These are phyloP conservation scores for Drosophila serrata DNA, from an alignment of 1,140 invertebrate genomes.

Conservation along the genomic window DNA sequence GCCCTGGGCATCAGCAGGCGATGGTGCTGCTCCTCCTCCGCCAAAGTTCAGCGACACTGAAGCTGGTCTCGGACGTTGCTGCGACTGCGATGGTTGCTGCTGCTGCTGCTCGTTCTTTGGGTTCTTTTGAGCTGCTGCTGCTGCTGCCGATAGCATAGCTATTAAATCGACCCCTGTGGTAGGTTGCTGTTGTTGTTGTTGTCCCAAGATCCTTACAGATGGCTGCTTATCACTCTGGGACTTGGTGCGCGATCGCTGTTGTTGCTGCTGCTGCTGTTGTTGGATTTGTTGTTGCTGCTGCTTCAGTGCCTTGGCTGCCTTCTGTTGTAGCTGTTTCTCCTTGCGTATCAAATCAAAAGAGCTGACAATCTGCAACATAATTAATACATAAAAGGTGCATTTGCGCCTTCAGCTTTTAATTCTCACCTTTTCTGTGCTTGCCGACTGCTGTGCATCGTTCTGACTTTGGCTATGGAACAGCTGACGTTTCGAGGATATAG, in stretches of 20 bases:
- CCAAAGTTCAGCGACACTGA: constrained; percentile 72
- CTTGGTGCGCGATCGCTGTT: constrained; percentile 63
- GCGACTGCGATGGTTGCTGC: constrained; percentile 25
- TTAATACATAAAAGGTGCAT: background rate
- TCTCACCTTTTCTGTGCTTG: constrained; percentile 69
- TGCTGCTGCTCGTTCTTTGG: constrained; percentile 46
- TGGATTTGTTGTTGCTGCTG: constrained; percentile 47
- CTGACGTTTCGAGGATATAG: constrained; percentile 68
- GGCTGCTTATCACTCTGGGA: constrained; percentile 69
- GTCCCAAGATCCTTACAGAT: constrained; percentile 34
- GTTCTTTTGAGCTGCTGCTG: constrained; percentile 65
- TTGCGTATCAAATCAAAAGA: constrained; percentile 84
- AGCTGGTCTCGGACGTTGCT: constrained; percentile 73
- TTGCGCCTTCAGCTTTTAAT: too few relatives aligned
- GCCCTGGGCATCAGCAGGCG: constrained; percentile 29
- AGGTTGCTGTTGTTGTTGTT: constrained; percentile 44
- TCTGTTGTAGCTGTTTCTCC: constrained; percentile 78
- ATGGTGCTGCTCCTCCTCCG: constrained; percentile 34
- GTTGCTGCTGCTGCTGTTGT: constrained; percentile 58
- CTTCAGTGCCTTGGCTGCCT: constrained; percentile 69
- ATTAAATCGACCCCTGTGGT: constrained; percentile 73
- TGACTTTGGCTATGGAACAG: constrained; percentile 83
- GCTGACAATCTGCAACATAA: constrained; percentile 70
- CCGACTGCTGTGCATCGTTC: constrained; percentile 72
- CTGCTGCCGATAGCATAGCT: constrained; percentile 72